These are phyloP conservation scores for Hiodon alosoides DNA, from an alignment of 2,113 vertebrate genomes.

Conservation along the genomic window DNA sequence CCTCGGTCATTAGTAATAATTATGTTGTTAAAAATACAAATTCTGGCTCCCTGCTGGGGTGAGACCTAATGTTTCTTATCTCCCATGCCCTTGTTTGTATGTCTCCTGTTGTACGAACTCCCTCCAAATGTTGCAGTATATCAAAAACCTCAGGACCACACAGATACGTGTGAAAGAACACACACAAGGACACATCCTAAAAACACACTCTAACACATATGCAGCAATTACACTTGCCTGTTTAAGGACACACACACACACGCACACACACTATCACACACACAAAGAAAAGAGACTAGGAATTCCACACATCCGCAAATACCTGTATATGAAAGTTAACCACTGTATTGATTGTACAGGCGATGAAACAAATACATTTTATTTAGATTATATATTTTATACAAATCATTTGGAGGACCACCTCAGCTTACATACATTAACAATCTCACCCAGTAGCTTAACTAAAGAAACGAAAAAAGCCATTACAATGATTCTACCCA, in stretches of 20 bases:
- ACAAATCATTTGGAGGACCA: background rate
- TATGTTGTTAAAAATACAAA: constrained; percentile 24
- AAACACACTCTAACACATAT: no score
- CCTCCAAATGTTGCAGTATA: constrained; percentile 21
- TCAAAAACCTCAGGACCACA: constrained; percentile 23
- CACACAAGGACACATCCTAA: background rate
- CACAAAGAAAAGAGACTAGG: no score
- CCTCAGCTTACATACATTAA: no score
- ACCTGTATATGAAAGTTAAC: no score
- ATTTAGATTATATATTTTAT: background rate
- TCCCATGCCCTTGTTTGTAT: constrained; percentile 24
- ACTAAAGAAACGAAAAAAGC: background rate
- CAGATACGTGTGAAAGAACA: background rate
- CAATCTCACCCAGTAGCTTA: background rate
- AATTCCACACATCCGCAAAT: no score
- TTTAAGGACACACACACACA: background rate
- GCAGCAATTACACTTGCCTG: background rate
- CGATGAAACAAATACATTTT: no score
- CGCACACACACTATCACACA: background rate
- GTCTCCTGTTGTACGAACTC: constrained; percentile 39
- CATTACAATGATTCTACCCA: background rate
- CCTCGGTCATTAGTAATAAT: constrained; percentile 32
- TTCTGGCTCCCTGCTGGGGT: constrained; percentile 21
- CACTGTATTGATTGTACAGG: no score
- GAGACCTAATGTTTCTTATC: constrained; percentile 23